Evolutionary conservation across 2,888 invertebrate genomes (phyloP).

Genomic region (Pachliopta kotzebuea): DNA sequence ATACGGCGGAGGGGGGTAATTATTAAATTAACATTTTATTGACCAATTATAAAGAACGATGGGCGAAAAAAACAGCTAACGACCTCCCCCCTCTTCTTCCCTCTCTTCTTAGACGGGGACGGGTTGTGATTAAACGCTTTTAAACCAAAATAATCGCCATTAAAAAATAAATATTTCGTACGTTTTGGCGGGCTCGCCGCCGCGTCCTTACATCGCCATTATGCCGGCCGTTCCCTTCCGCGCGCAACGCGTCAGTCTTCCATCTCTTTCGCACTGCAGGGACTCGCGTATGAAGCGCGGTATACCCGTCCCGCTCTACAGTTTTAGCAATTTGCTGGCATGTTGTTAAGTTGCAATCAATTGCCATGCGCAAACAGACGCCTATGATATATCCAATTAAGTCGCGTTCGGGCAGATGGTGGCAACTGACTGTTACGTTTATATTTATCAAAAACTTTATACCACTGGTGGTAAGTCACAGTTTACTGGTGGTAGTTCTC

Average conservation of each 20-base stretch:
- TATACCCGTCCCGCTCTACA: slow-evolving; percentile 47
- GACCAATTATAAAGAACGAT: slow-evolving; percentile 68
- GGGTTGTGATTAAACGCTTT: slow-evolving; percentile 63
- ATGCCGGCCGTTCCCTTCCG: slow-evolving; percentile 42
- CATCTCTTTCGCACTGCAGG: slow-evolving; percentile 41
- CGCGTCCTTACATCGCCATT: slow-evolving; percentile 57
- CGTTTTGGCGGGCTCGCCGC: slow-evolving; percentile 51
- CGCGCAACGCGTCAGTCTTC: slow-evolving; percentile 31
- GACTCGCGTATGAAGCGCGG: background rate
- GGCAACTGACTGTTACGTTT: slow-evolving; percentile 45
- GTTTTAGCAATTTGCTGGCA: slow-evolving; percentile 73
- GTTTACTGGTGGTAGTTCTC: too few relatives aligned
- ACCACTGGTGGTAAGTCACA: too few relatives aligned
- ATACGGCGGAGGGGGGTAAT: slow-evolving; percentile 40
- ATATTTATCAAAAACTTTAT: background rate
- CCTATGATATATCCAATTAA: slow-evolving; percentile 82
- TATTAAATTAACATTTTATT: slow-evolving; percentile 68
- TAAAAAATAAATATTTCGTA: slow-evolving; percentile 62
- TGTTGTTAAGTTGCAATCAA: slow-evolving; percentile 81
- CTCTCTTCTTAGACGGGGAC: slow-evolving; percentile 41
- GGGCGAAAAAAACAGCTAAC: slow-evolving; percentile 54
- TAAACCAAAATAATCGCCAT: slow-evolving; percentile 66
- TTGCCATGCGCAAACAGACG: slow-evolving; percentile 81
- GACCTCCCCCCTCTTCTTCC: slow-evolving; percentile 35
- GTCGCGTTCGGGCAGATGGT: slow-evolving; percentile 47